Percentiles rank a stretch among this genome's conserved stretches.
These are phyloP conservation scores for Ataeniobius toweri DNA, from an alignment of 2,797 vertebrate species.

Conservation along the genomic window DNA sequence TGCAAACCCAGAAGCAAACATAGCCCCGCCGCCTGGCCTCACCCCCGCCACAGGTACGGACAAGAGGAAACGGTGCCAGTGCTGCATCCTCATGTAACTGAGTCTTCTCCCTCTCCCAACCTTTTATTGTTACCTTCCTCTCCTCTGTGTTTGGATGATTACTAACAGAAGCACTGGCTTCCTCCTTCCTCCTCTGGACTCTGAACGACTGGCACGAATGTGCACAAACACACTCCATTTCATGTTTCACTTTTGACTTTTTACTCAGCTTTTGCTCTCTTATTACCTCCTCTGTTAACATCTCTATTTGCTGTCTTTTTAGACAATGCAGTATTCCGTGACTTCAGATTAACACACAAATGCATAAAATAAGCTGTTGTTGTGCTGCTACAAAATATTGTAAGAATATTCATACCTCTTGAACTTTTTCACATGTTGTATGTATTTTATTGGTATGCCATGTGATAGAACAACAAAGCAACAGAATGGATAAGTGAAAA, in stretches of 20 bases:
- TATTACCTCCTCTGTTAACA: conserved; percentile 35
- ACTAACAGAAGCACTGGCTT: conserved; percentile 87
- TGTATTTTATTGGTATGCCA: neutral
- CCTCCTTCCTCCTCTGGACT: conserved; percentile 84
- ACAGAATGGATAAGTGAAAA: neutral
- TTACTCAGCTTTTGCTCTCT: conserved; percentile 50
- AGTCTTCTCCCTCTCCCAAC: conserved; percentile 75
- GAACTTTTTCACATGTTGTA: neutral
- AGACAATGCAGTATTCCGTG: conserved; percentile 3
- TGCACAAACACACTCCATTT: conserved; percentile 47
- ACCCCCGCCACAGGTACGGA: conserved; percentile 82
- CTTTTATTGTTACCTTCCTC: conserved; percentile 72
- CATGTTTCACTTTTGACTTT: conserved; percentile 69
- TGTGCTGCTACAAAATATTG: conserved; percentile 12
- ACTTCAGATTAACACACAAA: conserved; percentile 16
- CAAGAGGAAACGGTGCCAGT: conserved; percentile 97
- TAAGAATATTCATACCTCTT: neutral
- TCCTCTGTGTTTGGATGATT: conserved; percentile 82
- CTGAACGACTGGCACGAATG: conserved; percentile 77
- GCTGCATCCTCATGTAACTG: conserved; percentile 99
- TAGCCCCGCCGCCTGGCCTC: conserved; percentile 81
- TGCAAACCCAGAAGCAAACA: conserved; percentile 51
- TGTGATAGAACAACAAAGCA: neutral
- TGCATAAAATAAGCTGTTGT: conserved; percentile 30
- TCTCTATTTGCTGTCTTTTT: conserved; percentile 15